Evolutionary conservation across 2,797 vertebrate genomes (phyloP).

Genomic region (Clarias pachynema): DNA sequence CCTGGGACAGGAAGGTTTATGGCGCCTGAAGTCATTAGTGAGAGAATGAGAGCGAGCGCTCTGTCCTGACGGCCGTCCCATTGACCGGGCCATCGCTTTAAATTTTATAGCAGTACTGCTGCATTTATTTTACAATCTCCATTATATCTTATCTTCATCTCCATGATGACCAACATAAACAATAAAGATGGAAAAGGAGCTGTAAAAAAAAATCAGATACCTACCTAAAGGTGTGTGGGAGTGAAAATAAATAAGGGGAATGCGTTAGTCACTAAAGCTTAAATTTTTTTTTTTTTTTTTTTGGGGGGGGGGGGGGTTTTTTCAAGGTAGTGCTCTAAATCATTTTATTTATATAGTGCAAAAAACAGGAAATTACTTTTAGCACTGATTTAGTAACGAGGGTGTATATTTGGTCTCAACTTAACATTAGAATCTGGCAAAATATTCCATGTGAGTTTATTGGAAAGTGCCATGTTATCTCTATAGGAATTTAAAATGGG

Average conservation of each 20-base stretch:
- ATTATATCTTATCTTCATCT: constrained; percentile 31
- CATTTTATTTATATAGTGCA: too few species aligned
- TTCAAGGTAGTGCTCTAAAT: neutral
- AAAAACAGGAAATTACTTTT: neutral
- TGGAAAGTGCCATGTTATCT: neutral
- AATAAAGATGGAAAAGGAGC: constrained; percentile 10
- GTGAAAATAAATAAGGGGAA: neutral
- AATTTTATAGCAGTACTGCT: constrained; percentile 19
- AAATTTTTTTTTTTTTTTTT: too few species aligned
- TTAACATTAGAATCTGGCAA: neutral
- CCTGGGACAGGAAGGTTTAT: constrained; percentile 37
- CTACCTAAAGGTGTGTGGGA: neutral
- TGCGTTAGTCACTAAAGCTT: neutral
- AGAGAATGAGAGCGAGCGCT: constrained; percentile 7
- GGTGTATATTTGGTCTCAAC: neutral
- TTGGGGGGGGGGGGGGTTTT: neutral
- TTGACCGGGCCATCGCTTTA: constrained; percentile 12
- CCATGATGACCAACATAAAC: constrained; percentile 21
- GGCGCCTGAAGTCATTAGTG: constrained; percentile 32
- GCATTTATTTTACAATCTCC: constrained; percentile 28
- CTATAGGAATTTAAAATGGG: neutral
- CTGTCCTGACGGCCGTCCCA: constrained; percentile 25
- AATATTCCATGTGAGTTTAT: neutral
- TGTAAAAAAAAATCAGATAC: neutral
- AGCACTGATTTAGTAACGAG: neutral